Conservation (phyloP, 2,888 invertebrate genomes). For the Noctua comes region DNA sequence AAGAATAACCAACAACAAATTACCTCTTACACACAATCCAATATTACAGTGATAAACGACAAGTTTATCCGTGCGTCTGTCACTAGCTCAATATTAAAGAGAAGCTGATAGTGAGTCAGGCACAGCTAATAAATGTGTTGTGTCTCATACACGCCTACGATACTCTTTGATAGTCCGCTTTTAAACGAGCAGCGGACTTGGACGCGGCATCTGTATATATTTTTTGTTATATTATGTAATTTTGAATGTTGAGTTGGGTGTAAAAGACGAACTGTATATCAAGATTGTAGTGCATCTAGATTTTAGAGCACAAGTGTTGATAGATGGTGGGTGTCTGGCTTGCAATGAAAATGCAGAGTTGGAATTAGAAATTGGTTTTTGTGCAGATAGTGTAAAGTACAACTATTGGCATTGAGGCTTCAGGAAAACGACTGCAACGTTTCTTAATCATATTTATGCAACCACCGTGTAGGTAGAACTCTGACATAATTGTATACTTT, state of each 20-base stretch:
- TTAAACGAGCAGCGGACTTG: slow-evolving; percentile 52
- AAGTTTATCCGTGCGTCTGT: slow-evolving; percentile 53
- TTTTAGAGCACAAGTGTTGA: slow-evolving; percentile 44
- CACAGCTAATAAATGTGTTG: slow-evolving; percentile 76
- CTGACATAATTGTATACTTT: background rate
- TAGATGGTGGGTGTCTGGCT: slow-evolving; percentile 26
- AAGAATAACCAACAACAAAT: slow-evolving; percentile 13
- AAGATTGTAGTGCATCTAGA: slow-evolving; percentile 50
- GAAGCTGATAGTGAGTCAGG: slow-evolving; percentile 66
- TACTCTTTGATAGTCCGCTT: slow-evolving; percentile 60
- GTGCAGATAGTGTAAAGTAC: slow-evolving; percentile 8
- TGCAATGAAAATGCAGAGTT: slow-evolving; percentile 48
- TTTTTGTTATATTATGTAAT: slow-evolving; percentile 59
- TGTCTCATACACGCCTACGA: slow-evolving; percentile 71
- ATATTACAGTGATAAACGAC: slow-evolving; percentile 50
- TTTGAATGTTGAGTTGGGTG: slow-evolving; percentile 39
- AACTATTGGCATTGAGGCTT: slow-evolving; percentile 1
- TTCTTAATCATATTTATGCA: background rate
- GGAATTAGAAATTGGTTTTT: slow-evolving; percentile 26
- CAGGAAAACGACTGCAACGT: background rate
- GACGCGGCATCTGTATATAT: slow-evolving; percentile 32
- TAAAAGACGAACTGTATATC: slow-evolving; percentile 43
- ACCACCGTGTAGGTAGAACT: background rate
- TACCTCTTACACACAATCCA: slow-evolving; percentile 25
- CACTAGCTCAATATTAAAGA: slow-evolving; percentile 52